Evolutionary conservation across 2,888 invertebrate genomes (phyloP), one percentile per base, ranked within the genome.

Genomic region (Drosophila recens): DNA sequence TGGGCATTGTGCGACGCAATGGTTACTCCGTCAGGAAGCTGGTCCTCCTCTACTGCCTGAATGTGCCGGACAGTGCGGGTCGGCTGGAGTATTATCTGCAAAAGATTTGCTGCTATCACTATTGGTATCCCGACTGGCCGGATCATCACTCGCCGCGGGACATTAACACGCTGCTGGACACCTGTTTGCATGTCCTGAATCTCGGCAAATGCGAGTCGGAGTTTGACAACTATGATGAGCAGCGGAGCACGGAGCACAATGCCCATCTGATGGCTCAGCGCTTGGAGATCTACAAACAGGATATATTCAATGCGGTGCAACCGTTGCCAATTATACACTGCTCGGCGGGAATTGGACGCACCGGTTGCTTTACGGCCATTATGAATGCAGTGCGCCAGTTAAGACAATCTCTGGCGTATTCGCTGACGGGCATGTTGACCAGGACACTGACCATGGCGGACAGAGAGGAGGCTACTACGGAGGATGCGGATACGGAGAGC

Each of bases 81-180:
- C 53, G 69, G 3, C 10, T 79, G 43, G 72, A 75, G 34, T 80
- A 79, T 54, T 73, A 85, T 62, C 67, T 80, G 84, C 82, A 87
- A 20, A 82, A 85, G 63, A 91, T 92, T 45, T 78, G 77, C 45
- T 94, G 97, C 11, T 94, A 95, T 82, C 97, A 97, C 90, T 97
- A 96, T 89, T 98, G 98, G 98, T 98, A 97, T 92, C 96, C 97
- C 65, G 96, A 97, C 72, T 98, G 98, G 98, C 98, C 98, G 0
- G 98, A 98, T 91, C 98, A 98, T 92, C 97, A 97, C 80, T 97
- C 97, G 76, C 98, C 98, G 0, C 95, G 96, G 81, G 96, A 97
- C 53, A 96, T 97, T 8, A 95, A 96, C 80, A 96, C 97, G 0
- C 92, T 97, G 53, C 93, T 98, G 40, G 95, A 96, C 78, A 94